Percentiles rank a stretch among this genome's conserved stretches.
phyloP scores from a whole-genome alignment of 2,797 vertebrate species.

The Artibeus lituratus region DNA sequence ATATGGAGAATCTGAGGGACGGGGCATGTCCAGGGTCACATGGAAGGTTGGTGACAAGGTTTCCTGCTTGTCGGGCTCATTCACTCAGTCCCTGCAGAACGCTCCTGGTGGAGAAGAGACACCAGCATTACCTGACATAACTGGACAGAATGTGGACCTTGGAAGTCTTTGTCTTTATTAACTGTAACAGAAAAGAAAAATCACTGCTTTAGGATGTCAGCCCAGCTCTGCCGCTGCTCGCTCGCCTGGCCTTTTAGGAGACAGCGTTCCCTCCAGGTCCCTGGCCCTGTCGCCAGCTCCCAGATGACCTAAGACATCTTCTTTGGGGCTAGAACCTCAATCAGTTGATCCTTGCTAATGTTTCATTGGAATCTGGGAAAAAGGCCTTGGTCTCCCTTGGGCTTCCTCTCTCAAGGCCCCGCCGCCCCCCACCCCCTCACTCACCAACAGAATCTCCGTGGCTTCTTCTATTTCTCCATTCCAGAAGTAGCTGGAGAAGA shows the following conservation, averaged over 20 bases:
- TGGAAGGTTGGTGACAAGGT: background rate
- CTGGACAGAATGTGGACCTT: slow-evolving; percentile 82
- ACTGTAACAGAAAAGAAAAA: slow-evolving; percentile 79
- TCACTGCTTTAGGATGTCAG: background rate
- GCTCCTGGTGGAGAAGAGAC: background rate
- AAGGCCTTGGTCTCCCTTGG: background rate
- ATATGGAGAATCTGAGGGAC: background rate
- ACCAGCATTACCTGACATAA: slow-evolving; percentile 87
- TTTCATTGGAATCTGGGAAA: background rate
- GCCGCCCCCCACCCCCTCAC: background rate
- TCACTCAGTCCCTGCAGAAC: background rate
- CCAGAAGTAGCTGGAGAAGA: slow-evolving; percentile 89
- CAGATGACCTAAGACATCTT: background rate
- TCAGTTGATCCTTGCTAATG: background rate
- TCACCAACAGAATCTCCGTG: slow-evolving; percentile 90
- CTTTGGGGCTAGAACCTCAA: background rate
- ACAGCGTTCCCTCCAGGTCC: background rate
- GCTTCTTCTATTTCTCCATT: slow-evolving; percentile 90
- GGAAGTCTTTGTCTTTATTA: slow-evolving; percentile 91
- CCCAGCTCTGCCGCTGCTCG: background rate
- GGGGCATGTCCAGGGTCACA: background rate
- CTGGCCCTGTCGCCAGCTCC: background rate
- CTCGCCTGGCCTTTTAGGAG: background rate
- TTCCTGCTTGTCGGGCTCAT: background rate
- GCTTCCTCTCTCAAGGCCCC: background rate